Conservation (phyloP, 2,888 invertebrate species). For the Capitulum mitella region DNA sequence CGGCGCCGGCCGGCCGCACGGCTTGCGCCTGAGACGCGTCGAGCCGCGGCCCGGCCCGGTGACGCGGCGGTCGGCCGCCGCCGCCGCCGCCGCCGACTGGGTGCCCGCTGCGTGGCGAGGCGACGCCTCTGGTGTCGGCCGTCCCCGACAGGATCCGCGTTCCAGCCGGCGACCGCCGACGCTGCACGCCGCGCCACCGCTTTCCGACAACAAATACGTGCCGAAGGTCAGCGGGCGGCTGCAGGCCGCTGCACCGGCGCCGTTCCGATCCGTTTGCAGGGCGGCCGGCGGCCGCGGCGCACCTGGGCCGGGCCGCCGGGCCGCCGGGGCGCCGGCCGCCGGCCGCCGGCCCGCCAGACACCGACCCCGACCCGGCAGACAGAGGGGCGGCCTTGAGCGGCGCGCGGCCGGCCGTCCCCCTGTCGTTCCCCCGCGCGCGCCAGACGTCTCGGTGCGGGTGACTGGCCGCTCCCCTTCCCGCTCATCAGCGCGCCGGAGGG, state of each 20-base stretch:
- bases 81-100: too few relatives aligned
- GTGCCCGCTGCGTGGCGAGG: background rate
- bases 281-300: too few relatives aligned
- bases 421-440: background rate
- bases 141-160: constrained; percentile 40
- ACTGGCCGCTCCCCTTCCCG: background rate
- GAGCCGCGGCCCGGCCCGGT: too few relatives aligned
- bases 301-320: background rate
- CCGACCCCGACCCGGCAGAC: background rate
- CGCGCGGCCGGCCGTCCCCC: background rate
- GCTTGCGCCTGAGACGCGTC: too few relatives aligned
- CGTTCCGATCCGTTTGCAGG: too few relatives aligned
- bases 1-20: too few relatives aligned
- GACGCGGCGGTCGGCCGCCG: too few relatives aligned
- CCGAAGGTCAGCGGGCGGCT: constrained; percentile 32
- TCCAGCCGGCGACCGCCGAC: constrained; percentile 55
- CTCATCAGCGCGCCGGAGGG: background rate
- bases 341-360: background rate
- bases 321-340: background rate
- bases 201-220: constrained; percentile 52
- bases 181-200: constrained; percentile 49
- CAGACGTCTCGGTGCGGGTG: background rate
- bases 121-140: constrained; percentile 12
- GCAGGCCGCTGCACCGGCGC: background rate
- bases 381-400: background rate